Conservation (phyloP, 2,113 vertebrate species). For the Coturnix japonica region DNA sequence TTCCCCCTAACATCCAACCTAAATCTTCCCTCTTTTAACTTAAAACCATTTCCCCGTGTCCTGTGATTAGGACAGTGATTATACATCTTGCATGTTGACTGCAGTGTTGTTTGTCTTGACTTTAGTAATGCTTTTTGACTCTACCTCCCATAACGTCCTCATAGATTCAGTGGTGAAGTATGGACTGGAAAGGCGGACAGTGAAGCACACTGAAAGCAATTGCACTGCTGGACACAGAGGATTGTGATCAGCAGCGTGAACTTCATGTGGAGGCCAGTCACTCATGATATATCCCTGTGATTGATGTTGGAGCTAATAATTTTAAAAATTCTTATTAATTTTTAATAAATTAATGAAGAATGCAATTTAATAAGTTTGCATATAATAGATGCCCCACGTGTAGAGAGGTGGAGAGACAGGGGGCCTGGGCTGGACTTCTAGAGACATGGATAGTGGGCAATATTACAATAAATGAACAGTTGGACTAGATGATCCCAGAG, state of each 20-base stretch:
- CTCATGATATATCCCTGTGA: background rate
- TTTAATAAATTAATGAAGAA: too few species aligned
- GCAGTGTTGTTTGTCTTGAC: background rate
- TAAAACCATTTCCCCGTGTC: too few species aligned
- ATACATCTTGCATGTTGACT: background rate
- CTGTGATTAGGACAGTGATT: too few species aligned
- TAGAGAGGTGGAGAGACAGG: too few species aligned
- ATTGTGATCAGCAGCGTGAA: background rate
- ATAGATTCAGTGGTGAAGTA: background rate
- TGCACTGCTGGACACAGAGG: background rate
- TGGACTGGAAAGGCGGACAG: background rate
- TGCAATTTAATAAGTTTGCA: background rate
- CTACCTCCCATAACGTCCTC: background rate
- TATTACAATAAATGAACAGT: too few species aligned
- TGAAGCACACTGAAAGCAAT: background rate
- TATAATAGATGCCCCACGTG: background rate
- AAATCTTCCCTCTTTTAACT: too few species aligned
- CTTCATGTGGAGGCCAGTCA: background rate
- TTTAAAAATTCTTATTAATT: background rate
- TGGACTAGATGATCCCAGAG: too few species aligned
- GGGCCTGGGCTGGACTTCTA: too few species aligned
- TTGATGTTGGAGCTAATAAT: background rate
- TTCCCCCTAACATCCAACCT: too few species aligned
- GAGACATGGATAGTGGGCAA: too few species aligned
- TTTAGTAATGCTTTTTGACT: background rate